Conservation (phyloP, 2,888 invertebrate species). For the Parnassius smintheus region DNA sequence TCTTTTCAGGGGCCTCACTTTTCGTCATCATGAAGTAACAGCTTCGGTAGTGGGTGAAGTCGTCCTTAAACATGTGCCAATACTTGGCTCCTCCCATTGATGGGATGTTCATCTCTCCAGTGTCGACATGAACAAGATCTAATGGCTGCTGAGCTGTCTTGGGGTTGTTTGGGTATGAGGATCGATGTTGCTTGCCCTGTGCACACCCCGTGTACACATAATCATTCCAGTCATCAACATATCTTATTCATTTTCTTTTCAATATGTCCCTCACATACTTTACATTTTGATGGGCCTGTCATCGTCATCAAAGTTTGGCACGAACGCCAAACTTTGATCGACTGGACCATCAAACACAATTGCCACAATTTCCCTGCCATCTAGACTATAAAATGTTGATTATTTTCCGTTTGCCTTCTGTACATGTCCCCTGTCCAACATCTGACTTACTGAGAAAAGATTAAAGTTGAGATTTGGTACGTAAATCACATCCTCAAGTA, state of each 20-base stretch:
- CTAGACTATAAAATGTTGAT: too few species aligned
- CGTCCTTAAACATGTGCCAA: neutral
- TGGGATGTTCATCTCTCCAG: neutral
- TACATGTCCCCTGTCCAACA: too few species aligned
- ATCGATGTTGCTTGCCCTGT: neutral
- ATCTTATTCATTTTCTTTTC: neutral
- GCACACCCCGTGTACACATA: neutral
- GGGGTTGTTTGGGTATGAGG: neutral
- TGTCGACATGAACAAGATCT: neutral
- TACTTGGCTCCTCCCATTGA: neutral
- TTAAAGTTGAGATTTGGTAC: too few species aligned
- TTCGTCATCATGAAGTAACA: too few species aligned
- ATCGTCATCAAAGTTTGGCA: too few species aligned
- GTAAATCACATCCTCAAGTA: too few species aligned
- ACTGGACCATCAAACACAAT: too few species aligned
- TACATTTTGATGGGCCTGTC: neutral
- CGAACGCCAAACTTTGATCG: too few species aligned
- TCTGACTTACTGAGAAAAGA: too few species aligned
- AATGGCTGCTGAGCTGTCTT: conserved; percentile 1
- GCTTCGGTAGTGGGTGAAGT: neutral
- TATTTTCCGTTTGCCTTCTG: too few species aligned
- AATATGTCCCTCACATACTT: neutral
- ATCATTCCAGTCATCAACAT: neutral
- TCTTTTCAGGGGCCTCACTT: too few species aligned
- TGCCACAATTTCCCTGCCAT: neutral